Percentiles rank a stretch among this genome's conserved stretches.
phyloP scores from a whole-genome alignment of 1,140 invertebrate species.

The Meloidogyne hapla region DNA sequence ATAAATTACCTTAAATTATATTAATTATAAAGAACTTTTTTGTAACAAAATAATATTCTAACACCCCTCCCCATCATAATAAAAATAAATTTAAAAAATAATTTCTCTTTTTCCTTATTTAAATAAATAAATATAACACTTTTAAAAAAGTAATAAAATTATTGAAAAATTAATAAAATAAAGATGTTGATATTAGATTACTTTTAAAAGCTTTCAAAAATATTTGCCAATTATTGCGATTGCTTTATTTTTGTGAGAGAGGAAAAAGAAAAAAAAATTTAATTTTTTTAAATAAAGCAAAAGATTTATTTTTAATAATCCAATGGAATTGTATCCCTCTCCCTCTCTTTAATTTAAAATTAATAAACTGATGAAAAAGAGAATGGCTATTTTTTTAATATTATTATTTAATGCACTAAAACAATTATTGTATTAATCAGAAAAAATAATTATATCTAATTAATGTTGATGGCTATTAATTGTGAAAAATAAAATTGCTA shows the following conservation, averaged over 20 bases:
- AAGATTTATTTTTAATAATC: no score
- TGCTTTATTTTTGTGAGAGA: not conserved
- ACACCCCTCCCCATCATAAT: no score
- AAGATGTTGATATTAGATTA: not conserved
- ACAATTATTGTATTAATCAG: constrained; percentile 7
- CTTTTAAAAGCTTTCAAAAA: not conserved
- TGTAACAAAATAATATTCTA: no score
- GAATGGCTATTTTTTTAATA: not conserved
- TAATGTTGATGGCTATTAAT: no score
- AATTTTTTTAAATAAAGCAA: no score
- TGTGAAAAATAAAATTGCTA: no score
- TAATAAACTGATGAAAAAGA: not conserved
- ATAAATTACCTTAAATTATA: no score
- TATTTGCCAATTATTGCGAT: constrained; percentile 22
- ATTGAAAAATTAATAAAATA: no score
- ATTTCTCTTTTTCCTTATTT: not conserved
- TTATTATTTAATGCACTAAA: not conserved
- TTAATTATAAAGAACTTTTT: no score
- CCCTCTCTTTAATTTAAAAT: not conserved
- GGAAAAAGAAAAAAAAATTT: not conserved
- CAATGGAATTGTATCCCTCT: no score
- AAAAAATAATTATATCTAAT: not conserved
- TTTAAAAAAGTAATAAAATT: no score
- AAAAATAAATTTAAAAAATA: not conserved
- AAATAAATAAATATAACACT: no score